Conservation (phyloP, 2,888 invertebrate species). For the Rhimphoctona megacephalus region DNA sequence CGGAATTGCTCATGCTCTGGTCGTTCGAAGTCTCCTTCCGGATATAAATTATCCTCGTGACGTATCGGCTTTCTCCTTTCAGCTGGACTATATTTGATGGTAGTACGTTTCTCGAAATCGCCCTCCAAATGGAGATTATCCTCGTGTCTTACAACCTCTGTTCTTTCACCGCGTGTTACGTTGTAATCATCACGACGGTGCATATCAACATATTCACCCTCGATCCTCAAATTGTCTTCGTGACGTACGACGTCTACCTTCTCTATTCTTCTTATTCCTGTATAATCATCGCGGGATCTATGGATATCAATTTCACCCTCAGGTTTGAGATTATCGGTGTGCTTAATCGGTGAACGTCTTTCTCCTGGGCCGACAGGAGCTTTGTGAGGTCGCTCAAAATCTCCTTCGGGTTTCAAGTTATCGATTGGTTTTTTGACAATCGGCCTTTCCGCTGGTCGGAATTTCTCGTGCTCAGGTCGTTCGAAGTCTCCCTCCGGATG, state of each 20-base stretch:
- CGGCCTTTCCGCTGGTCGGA: conserved; percentile 77
- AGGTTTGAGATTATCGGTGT: conserved; percentile 13
- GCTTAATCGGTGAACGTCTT: conserved; percentile 27
- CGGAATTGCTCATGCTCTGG: conserved; percentile 76
- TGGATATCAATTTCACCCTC: background rate
- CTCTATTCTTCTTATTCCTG: conserved; percentile 86
- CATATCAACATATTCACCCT: conserved; percentile 82
- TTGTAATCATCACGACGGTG: conserved; percentile 86
- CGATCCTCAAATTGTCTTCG: conserved; percentile 84
- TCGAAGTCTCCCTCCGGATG: conserved; percentile 85
- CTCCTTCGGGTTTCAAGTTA: conserved; percentile 49
- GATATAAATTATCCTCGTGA: conserved; percentile 86
- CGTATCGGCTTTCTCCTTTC: conserved; percentile 80
- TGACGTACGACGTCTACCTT: conserved; percentile 85
- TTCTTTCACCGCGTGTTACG: conserved; percentile 85
- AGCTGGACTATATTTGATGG: background rate
- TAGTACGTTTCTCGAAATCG: background rate
- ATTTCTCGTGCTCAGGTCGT: conserved; percentile 71
- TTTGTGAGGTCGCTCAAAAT: conserved; percentile 22
- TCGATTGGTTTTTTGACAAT: conserved; percentile 80
- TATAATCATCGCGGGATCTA: conserved; percentile 84
- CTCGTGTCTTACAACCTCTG: conserved; percentile 78
- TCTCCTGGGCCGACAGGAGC: conserved; percentile 22
- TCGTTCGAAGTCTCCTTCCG: conserved; percentile 85
- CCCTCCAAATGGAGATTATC: background rate